Conservation (phyloP, 1,140 invertebrate genomes). For the Hesperophylax magnus region DNA sequence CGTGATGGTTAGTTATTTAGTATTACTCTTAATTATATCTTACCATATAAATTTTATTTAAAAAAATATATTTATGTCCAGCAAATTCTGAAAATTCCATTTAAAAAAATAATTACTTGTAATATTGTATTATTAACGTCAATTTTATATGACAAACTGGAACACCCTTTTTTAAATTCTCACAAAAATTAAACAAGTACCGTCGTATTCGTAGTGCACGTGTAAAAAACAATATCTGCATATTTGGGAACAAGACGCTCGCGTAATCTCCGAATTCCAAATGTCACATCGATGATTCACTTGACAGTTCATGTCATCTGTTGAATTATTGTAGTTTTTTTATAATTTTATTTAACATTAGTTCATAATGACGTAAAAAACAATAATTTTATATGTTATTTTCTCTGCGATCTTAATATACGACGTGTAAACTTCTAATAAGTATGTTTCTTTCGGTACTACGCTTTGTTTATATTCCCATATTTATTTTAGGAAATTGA, state of each 20-base stretch:
- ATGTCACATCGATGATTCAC: constrained; percentile 40
- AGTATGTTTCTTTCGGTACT: constrained; percentile 3
- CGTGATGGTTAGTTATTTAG: too few species aligned
- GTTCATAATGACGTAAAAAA: constrained; percentile 17
- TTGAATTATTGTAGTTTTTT: background rate
- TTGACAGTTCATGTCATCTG: constrained; percentile 43
- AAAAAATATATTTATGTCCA: too few species aligned
- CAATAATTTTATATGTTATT: background rate
- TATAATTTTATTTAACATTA: background rate
- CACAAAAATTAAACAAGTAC: too few species aligned
- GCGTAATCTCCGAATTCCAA: constrained; percentile 8
- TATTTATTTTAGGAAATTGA: constrained; percentile 15
- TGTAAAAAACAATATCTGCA: background rate
- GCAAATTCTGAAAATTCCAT: too few species aligned
- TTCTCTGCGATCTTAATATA: background rate
- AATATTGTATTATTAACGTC: too few species aligned
- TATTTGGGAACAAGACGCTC: constrained; percentile 18
- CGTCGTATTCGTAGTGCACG: too few species aligned
- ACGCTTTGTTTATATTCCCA: constrained; percentile 16
- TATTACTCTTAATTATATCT: too few species aligned
- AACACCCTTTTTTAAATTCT: too few species aligned
- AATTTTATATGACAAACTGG: too few species aligned
- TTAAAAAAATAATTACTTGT: too few species aligned
- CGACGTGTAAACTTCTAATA: background rate
- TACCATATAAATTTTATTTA: too few species aligned